Conservation (phyloP, 2,113 vertebrate genomes). For the Martes martes region DNA sequence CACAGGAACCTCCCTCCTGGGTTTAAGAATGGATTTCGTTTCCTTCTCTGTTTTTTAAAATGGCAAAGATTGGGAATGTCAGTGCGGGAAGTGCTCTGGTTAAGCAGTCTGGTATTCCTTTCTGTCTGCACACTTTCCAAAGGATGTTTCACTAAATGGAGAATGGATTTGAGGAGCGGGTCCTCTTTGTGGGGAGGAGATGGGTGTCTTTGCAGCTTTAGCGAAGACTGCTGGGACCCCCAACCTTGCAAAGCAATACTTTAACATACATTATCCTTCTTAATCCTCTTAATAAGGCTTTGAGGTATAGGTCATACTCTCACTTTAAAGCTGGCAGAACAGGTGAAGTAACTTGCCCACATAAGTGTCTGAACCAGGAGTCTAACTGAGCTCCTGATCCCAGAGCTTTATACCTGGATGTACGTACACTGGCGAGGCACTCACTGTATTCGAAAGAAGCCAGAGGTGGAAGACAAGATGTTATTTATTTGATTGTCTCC, state of each 20-base stretch:
- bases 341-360: not conserved
- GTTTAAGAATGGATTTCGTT: not conserved
- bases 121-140: not conserved
- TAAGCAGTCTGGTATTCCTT: not conserved
- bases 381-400: not conserved
- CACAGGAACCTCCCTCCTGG: not conserved
- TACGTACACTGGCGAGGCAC: rapidly evolving
- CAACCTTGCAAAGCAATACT: not conserved
- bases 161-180: not conserved
- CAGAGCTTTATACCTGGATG: not conserved
- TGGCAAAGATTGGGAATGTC: not conserved
- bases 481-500: not conserved
- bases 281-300: not conserved
- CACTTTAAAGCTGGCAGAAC: not conserved
- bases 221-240: not conserved
- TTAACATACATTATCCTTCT: not conserved
- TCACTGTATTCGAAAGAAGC: not conserved
- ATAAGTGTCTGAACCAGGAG: not conserved
- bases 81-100: not conserved
- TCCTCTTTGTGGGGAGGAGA: not conserved
- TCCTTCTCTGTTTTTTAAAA: conserved; percentile 36
- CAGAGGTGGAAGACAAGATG: not conserved
- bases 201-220: not conserved
- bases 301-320: not conserved
- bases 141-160: not conserved